phyloP scores from a whole-genome alignment of 2,888 invertebrate genomes.

The Octonoba sinensis region DNA sequence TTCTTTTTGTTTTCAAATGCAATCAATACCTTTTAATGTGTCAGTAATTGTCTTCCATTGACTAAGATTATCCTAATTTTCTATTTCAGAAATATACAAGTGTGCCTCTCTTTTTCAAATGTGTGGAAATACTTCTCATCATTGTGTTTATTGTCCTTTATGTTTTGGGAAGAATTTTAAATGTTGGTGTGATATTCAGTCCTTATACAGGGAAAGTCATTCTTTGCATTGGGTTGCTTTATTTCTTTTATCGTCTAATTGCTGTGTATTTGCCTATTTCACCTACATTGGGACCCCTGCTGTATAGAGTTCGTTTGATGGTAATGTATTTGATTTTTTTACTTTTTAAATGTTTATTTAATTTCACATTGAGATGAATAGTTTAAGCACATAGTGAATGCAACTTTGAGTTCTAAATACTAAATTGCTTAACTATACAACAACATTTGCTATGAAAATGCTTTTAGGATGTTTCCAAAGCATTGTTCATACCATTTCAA shows the following conservation, averaged over 20 bases:
- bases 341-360: too few species aligned
- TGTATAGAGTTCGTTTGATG: constrained; percentile 72
- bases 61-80: too few species aligned
- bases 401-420: too few species aligned
- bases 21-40: too few species aligned
- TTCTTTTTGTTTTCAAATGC: background rate
- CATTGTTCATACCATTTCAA: too few species aligned
- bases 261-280: constrained; percentile 72
- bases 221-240: constrained; percentile 71
- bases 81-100: constrained; percentile 66
- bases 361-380: too few species aligned
- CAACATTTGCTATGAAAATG: background rate
- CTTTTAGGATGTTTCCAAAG: too few species aligned
- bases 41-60: too few species aligned
- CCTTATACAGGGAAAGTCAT: constrained; percentile 70
- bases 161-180: constrained; percentile 68
- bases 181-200: constrained; percentile 65
- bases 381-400: too few species aligned
- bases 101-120: constrained; percentile 66
- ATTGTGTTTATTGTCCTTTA: constrained; percentile 68
- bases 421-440: background rate
- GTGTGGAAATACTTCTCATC: constrained; percentile 67
- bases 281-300: constrained; percentile 72
- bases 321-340: constrained; percentile 65
- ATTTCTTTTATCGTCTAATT: constrained; percentile 73